phyloP scores from a whole-genome alignment of 2,797 vertebrate genomes.

The Scolopax rusticola region DNA sequence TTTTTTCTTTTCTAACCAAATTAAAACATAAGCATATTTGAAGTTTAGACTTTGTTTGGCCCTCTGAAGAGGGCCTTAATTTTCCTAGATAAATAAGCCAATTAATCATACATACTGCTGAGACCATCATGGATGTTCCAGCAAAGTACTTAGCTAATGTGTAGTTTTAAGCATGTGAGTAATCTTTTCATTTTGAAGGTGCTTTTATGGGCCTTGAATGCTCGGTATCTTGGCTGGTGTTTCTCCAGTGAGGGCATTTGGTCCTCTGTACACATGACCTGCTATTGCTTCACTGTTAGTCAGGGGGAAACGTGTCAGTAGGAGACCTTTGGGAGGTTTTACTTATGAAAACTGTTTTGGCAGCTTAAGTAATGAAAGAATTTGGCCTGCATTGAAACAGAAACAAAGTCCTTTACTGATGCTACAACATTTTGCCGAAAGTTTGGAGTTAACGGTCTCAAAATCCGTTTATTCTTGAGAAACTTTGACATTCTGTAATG shows the following conservation, averaged over 20 bases:
- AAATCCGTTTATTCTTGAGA: neutral
- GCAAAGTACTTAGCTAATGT: neutral
- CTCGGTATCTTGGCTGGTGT: neutral
- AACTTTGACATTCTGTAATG: neutral
- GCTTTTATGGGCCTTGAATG: neutral
- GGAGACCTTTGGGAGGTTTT: neutral
- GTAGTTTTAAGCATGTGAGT: neutral
- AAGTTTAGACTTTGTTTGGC: neutral
- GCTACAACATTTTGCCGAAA: neutral
- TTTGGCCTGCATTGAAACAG: neutral
- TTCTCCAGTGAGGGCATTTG: neutral
- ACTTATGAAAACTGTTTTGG: neutral
- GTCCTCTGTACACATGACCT: neutral
- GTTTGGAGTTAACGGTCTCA: neutral
- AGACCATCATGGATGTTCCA: neutral
- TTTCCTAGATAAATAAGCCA: neutral
- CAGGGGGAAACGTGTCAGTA: neutral
- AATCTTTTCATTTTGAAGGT: neutral
- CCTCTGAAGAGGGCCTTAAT: neutral
- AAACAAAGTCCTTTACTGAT: neutral
- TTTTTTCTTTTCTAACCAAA: neutral
- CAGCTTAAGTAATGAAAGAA: neutral
- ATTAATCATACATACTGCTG: neutral
- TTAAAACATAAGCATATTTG: neutral
- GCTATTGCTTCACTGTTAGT: fast-evolving